A percentile compares a stretch with the other conserved stretches of the same genome.
Conservation (phyloP, 1,140 invertebrate genomes). For the Stegodyphus mimosarum region DNA sequence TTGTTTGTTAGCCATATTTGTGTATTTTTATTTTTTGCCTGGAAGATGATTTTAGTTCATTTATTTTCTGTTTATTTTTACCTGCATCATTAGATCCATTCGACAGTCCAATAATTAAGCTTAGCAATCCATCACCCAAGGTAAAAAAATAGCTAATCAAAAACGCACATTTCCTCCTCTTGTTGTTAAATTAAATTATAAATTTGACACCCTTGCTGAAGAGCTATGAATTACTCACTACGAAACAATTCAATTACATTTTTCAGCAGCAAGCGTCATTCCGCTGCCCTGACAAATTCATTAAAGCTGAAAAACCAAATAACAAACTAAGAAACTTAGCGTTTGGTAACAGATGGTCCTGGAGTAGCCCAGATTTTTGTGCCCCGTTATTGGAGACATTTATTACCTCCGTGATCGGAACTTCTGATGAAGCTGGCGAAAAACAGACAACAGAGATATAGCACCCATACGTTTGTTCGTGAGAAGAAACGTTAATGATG, state of each 20-base stretch:
- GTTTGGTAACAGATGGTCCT: constrained; percentile 16
- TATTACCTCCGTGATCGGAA: constrained; percentile 1
- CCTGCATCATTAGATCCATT: too few relatives aligned
- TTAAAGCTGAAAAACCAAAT: constrained; percentile 2
- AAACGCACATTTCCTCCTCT: too few relatives aligned
- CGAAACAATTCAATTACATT: constrained; percentile 45
- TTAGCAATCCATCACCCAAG: too few relatives aligned
- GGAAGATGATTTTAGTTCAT: background rate
- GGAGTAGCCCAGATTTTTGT: background rate
- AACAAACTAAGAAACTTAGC: background rate
- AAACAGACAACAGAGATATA: background rate
- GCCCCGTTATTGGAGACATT: constrained; percentile 10
- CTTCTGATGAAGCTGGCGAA: constrained; percentile 1
- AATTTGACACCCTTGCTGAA: constrained; percentile 23
- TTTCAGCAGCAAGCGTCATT: constrained; percentile 39
- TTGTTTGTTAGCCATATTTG: background rate
- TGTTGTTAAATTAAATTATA: constrained; percentile 27
- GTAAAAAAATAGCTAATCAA: too few relatives aligned
- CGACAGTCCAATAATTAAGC: too few relatives aligned
- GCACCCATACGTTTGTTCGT: too few relatives aligned
- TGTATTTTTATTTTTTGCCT: background rate
- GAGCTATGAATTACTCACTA: constrained; percentile 14
- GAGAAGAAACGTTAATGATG: too few relatives aligned
- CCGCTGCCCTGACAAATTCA: constrained; percentile 14
- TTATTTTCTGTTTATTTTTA: background rate